Percentiles rank a stretch among this genome's conserved stretches.
Evolutionary conservation across 2,797 vertebrate genomes (phyloP).

Genomic region (Peromyscus attwateri): DNA sequence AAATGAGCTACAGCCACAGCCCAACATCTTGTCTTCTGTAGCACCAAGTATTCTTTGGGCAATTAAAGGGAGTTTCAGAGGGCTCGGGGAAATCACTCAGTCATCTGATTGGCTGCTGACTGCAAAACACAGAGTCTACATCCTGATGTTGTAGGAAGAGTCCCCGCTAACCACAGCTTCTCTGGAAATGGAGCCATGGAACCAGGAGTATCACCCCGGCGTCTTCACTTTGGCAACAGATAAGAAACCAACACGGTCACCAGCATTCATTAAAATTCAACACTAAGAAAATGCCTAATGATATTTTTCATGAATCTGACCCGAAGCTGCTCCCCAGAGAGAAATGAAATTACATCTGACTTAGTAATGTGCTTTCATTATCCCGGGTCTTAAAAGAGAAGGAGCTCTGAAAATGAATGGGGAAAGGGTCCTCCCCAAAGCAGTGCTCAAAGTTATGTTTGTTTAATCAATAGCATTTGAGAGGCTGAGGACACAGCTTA

Average conservation of each 20-base stretch:
- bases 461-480: constrained; percentile 43
- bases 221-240: constrained; percentile 69
- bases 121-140: neutral
- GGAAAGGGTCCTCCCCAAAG: constrained; percentile 37
- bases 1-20: too few species aligned
- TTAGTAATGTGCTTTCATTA: constrained; percentile 57
- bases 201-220: constrained; percentile 76
- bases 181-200: constrained; percentile 69
- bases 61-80: neutral
- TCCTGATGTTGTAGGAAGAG: neutral
- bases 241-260: constrained; percentile 75
- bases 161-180: constrained; percentile 18
- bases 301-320: constrained; percentile 79
- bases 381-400: constrained; percentile 58
- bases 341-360: constrained; percentile 67
- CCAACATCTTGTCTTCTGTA: neutral
- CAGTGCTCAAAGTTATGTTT: constrained; percentile 32
- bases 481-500: neutral
- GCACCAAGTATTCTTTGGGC: neutral
- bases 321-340: constrained; percentile 68
- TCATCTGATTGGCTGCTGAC: neutral
- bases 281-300: constrained; percentile 77
- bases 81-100: neutral
- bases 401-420: constrained; percentile 45
- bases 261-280: constrained; percentile 81